A percentile compares a stretch with the other conserved stretches of the same genome.
phyloP scores from a whole-genome alignment of 2,888 invertebrate genomes.

The Rhaphigaster nebulosa region DNA sequence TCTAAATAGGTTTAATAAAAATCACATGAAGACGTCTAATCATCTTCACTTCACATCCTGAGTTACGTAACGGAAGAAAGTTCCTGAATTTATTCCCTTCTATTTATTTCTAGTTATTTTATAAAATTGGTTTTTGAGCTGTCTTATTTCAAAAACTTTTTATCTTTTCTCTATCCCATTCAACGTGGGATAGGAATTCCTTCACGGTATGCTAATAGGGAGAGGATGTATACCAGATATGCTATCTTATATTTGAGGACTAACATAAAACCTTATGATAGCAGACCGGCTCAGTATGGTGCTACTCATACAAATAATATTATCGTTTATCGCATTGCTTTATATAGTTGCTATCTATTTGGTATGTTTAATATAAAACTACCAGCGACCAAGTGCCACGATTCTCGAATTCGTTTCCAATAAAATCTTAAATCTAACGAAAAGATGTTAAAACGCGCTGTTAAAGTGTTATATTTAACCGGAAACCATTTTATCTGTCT shows the following conservation, averaged over 20 bases:
- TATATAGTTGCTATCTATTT: not conserved
- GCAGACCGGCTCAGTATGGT: not conserved
- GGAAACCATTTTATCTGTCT: conserved; percentile 3
- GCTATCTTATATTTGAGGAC: not conserved
- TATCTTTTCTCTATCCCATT: not conserved
- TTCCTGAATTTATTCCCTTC: not conserved
- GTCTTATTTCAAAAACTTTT: not conserved
- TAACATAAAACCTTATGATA: not conserved
- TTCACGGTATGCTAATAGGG: not conserved
- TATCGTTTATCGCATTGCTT: not conserved
- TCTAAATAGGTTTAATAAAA: too few relatives aligned
- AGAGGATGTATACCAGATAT: not conserved
- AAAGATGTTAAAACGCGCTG: not conserved
- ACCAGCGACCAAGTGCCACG: not conserved
- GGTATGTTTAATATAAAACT: not conserved
- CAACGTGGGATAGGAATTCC: not conserved
- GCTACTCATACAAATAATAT: not conserved
- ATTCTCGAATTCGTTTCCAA: not conserved
- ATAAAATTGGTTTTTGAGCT: not conserved
- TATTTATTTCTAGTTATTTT: not conserved
- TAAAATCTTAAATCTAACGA: not conserved
- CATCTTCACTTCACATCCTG: too few relatives aligned
- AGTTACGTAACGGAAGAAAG: not conserved
- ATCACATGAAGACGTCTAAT: too few relatives aligned
- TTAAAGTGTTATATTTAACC: not conserved